These are phyloP conservation scores for Petromus typicus DNA, from an alignment of 2,113 vertebrate genomes.

Conservation along the genomic window DNA sequence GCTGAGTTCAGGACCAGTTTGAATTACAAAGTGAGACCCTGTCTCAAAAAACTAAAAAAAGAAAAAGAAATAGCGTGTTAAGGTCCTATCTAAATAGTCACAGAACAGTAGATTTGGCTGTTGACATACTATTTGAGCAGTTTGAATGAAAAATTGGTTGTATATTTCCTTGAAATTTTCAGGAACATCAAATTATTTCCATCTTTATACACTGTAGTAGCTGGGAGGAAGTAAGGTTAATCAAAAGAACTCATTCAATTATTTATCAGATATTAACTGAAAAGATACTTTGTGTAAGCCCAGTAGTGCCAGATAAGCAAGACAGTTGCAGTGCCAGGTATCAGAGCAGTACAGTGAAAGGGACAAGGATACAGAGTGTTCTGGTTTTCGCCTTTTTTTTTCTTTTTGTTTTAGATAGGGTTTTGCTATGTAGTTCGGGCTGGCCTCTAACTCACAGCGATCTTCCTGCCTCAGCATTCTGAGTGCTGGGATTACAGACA, in stretches of 20 bases:
- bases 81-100: neutral
- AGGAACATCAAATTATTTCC: neutral
- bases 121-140: neutral
- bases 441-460: neutral
- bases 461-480: neutral
- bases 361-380: neutral
- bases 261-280: neutral
- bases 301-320: rapidly evolving
- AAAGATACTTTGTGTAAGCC: neutral
- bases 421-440: neutral
- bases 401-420: neutral
- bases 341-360: neutral
- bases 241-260: neutral
- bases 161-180: neutral
- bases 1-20: no score
- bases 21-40: no score
- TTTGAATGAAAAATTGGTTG: neutral
- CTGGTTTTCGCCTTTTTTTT: neutral
- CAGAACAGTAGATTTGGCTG: rapidly evolving
- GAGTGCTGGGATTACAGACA: neutral
- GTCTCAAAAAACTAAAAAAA: no score
- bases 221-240: neutral
- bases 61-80: neutral
- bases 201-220: neutral
- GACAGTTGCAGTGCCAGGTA: neutral